These are phyloP conservation scores for Vulpes vulpes DNA, from an alignment of 2,113 vertebrate species.

Conservation along the genomic window DNA sequence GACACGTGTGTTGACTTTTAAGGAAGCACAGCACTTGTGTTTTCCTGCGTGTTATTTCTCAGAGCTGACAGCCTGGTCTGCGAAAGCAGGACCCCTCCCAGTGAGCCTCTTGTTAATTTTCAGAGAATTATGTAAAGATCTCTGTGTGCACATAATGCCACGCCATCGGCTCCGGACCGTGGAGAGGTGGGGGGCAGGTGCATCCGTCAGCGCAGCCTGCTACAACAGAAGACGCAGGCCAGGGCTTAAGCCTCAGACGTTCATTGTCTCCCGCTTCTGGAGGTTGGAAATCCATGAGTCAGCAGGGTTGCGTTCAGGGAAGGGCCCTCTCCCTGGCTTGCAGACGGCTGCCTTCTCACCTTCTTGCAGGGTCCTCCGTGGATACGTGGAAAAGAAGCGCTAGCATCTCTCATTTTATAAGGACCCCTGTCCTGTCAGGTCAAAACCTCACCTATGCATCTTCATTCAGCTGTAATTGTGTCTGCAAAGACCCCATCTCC, in stretches of 20 bases:
- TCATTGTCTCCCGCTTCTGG: neutral
- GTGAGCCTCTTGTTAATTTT: neutral
- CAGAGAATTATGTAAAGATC: neutral
- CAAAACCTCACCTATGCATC: neutral
- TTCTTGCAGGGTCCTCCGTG: neutral
- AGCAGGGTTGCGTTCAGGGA: neutral
- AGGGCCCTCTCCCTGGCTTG: neutral
- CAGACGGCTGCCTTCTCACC: neutral
- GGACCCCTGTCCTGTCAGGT: neutral
- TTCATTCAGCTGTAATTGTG: too few relatives aligned
- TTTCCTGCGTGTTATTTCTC: neutral
- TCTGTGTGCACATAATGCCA: too few relatives aligned
- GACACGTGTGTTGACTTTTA: neutral
- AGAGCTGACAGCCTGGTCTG: neutral
- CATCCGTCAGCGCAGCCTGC: neutral
- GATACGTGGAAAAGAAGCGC: too few relatives aligned
- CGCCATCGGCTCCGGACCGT: neutral
- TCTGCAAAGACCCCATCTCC: neutral
- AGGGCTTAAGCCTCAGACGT: fast-evolving
- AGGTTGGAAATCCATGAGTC: neutral
- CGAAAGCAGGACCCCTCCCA: neutral
- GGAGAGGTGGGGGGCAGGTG: neutral
- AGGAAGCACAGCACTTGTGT: fast-evolving
- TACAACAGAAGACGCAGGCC: fast-evolving
- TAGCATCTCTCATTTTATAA: neutral